Base-by-base conservation (phyloP, 2,888 invertebrate genomes). In the Acleris sparsana region DNA sequence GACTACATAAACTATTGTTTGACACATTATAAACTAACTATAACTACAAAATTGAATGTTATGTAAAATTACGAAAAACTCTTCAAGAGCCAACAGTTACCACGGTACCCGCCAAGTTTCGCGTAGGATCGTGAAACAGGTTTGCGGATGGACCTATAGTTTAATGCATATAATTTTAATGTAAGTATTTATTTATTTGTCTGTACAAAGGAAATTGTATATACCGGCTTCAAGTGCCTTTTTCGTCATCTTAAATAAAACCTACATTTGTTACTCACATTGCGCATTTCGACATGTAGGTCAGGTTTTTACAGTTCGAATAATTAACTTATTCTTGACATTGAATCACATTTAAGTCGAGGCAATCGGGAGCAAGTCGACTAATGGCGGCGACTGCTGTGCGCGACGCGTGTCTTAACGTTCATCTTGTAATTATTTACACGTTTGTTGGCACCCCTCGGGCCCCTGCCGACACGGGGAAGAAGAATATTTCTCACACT, bases 291-390 rank as follows among this genome's bases (percentile, higher is more conserved):
- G 29, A 44, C 51, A 63, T 52, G 25, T 63, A 52, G 63, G 63
- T 52, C 57, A 57, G n/a, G 22, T 52, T 57, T 57, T 44, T 49
- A 52, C 52, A 22, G 63, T 51, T 57, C 52, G 44, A 39, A 55
- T 62, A 62, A 48, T 51, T 9, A 63, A 52, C 29, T 49, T 44
- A 57, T 63, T 51, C 43, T 63, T 57, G 57, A 63, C 57, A 63
- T 63, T 63, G 63, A 52, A 63, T 52, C 63, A 57, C 52, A 63
- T 52, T 9, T 3, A 57, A 63, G 52, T 63, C 63, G 63, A 63
- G 57, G 57, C 52, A 11, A 58, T 43, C 20, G 52, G 52, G 63
- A 57, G 44, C 52, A 29, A 63, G 52, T 63, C 25, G 29, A 57
- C n/a, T 44, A 20, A 44, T 25, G 51, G 18, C 44, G 25, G 25